Conservation (phyloP, 2,113 vertebrate species). For the Neopipo cinnamomea region DNA sequence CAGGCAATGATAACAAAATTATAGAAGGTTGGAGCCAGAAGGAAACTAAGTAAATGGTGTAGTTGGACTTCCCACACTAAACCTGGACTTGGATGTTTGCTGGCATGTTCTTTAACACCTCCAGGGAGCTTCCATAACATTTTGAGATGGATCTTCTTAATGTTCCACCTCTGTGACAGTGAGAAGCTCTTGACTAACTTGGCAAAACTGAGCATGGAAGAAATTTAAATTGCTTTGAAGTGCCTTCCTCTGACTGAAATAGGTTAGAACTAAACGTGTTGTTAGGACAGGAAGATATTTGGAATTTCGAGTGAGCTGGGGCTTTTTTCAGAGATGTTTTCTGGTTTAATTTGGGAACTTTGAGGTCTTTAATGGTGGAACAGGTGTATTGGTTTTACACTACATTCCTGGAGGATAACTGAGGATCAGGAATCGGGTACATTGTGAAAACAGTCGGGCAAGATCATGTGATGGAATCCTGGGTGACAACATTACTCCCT, state of each 20-base stretch:
- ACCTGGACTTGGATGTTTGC: not conserved
- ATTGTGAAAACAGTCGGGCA: not conserved
- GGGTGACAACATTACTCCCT: not conserved
- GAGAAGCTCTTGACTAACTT: not conserved
- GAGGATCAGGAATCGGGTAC: not conserved
- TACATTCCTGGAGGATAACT: not conserved
- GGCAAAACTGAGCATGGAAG: not conserved
- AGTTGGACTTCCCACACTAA: not conserved
- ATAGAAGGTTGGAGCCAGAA: not conserved
- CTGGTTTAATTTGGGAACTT: not conserved
- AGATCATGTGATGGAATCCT: not conserved
- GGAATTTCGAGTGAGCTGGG: not conserved
- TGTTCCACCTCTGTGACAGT: not conserved
- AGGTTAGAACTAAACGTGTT: not conserved
- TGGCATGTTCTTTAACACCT: not conserved
- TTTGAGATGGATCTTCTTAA: not conserved
- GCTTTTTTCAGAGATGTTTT: not conserved
- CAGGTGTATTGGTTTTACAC: fast-evolving
- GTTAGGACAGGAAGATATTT: not conserved
- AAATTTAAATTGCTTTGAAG: not conserved
- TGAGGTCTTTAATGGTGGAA: not conserved
- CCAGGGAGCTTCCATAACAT: not conserved
- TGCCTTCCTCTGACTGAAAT: not conserved
- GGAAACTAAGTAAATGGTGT: not conserved
- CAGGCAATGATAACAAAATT: not conserved